These are phyloP conservation scores for Lasioglossum leucozonium DNA, from an alignment of 2,888 invertebrate genomes.

Conservation along the genomic window DNA sequence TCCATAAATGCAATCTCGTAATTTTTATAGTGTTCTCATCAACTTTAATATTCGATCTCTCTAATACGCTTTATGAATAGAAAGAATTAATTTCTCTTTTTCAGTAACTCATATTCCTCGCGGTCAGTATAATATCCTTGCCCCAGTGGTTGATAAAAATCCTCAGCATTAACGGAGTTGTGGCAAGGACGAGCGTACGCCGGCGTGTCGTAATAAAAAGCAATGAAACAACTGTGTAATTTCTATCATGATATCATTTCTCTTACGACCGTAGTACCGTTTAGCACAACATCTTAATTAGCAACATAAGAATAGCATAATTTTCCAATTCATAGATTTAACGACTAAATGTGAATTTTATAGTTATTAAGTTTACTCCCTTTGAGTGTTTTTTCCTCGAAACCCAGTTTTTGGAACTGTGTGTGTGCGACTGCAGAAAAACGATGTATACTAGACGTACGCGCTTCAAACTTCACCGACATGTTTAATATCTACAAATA, in stretches of 20 bases:
- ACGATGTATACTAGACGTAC: no score
- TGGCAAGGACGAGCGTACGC: not conserved
- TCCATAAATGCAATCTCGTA: not conserved
- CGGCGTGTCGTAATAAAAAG: not conserved
- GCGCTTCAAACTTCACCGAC: no score
- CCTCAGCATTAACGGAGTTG: not conserved
- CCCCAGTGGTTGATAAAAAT: not conserved
- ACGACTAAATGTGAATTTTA: slow-evolving; percentile 1
- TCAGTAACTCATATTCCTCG: not conserved
- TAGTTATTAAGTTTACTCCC: not conserved
- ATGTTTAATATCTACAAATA: not conserved
- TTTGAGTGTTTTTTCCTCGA: not conserved
- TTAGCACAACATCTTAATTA: not conserved
- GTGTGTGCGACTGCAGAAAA: no score
- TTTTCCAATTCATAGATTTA: slow-evolving; percentile 1
- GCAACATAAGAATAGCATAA: not conserved
- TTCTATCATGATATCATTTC: slow-evolving; percentile 1
- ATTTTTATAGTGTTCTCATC: no score
- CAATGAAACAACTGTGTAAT: slow-evolving; percentile 5
- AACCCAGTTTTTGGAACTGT: not conserved
- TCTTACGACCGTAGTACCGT: not conserved
- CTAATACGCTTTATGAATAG: no score
- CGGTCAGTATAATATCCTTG: not conserved
- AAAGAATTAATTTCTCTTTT: no score
- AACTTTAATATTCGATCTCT: no score